A percentile compares a stretch with the other conserved stretches of the same genome.
Evolutionary conservation across 2,888 invertebrate genomes (phyloP).

Genomic region (Leptinotarsa haldemani): DNA sequence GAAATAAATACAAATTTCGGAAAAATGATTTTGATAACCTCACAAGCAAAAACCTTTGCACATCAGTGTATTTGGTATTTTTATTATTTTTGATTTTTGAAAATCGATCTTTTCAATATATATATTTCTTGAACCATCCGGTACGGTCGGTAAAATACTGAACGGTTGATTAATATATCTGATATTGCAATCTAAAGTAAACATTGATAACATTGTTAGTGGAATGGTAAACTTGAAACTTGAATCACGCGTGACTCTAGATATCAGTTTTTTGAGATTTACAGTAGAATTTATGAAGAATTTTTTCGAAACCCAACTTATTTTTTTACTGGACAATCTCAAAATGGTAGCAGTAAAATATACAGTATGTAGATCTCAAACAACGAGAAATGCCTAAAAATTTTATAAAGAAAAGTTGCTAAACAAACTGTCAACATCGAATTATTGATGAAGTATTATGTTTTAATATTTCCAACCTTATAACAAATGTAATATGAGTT

Average conservation of each 20-base stretch:
- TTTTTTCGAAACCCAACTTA: not conserved
- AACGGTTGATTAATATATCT: not conserved
- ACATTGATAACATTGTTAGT: conserved; percentile 12
- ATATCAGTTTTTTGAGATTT: not conserved
- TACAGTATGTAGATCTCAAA: not conserved
- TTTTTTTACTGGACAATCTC: not conserved
- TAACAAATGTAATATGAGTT: conserved; percentile 15
- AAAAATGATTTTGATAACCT: no score
- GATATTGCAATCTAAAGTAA: conserved; percentile 13
- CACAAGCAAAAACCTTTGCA: no score
- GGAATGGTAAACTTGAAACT: not conserved
- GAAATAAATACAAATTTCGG: no score
- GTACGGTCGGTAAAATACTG: no score
- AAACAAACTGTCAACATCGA: conserved; percentile 18
- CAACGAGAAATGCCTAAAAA: conserved; percentile 14
- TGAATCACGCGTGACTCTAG: no score
- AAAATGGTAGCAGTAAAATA: not conserved
- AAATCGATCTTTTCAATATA: no score
- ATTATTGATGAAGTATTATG: not conserved
- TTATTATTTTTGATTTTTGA: no score
- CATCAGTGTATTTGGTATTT: no score
- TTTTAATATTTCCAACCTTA: not conserved
- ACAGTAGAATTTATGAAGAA: not conserved
- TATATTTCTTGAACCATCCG: no score
- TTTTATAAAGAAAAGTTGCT: not conserved